Conservation (phyloP, 2,797 vertebrate species). For the Parotocinclus haroldoi region DNA sequence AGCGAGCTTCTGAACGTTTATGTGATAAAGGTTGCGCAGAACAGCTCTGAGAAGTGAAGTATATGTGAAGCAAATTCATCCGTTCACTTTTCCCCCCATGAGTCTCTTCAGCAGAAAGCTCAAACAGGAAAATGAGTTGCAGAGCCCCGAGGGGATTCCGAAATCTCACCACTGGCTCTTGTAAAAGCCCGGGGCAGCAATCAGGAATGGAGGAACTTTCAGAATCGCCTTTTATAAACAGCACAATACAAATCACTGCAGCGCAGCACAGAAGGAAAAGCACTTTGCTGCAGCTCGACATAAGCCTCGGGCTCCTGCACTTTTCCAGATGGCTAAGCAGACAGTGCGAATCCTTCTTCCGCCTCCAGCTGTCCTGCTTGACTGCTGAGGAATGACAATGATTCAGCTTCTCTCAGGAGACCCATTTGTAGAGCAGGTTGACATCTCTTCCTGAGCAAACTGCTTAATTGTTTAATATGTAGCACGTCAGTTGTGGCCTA, state of each 20-base stretch:
- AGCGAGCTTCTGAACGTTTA: constrained; percentile 11
- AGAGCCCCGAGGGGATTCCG: constrained; percentile 12
- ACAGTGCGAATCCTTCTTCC: constrained; percentile 62
- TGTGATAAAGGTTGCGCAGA: constrained; percentile 18
- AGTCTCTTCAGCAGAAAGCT: constrained; percentile 23
- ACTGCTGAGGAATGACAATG: constrained; percentile 59
- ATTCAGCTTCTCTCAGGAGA: constrained; percentile 57
- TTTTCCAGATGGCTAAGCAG: constrained; percentile 76
- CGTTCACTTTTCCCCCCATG: constrained; percentile 5
- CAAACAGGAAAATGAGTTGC: constrained; percentile 28
- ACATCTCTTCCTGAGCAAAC: constrained; percentile 47
- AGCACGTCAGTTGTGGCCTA: constrained; percentile 27
- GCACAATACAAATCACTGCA: constrained; percentile 66
- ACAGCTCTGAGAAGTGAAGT: neutral
- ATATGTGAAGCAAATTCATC: constrained; percentile 17
- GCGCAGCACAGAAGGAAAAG: constrained; percentile 66
- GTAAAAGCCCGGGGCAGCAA: constrained; percentile 45
- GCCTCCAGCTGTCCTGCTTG: constrained; percentile 60
- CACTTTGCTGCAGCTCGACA: constrained; percentile 74
- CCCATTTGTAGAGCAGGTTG: constrained; percentile 59
- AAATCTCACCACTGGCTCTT: constrained; percentile 42
- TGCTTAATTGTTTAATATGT: constrained; percentile 58
- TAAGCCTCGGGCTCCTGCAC: constrained; percentile 61
- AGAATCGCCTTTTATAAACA: constrained; percentile 51
- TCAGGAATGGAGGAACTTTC: constrained; percentile 50